Conservation (phyloP, 2,888 invertebrate genomes). For the Melanostoma mellinum region DNA sequence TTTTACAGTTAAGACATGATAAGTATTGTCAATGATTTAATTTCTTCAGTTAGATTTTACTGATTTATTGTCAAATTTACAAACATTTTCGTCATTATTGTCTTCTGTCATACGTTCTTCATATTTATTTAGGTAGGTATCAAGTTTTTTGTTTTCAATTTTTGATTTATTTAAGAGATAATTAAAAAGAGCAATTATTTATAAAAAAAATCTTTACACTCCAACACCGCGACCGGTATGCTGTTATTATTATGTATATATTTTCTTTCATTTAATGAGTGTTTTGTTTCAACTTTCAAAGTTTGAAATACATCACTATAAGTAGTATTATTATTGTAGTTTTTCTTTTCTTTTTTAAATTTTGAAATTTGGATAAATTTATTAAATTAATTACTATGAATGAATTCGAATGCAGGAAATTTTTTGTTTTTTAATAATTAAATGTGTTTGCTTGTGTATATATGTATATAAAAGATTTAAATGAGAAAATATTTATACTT, state of each 20-base stretch:
- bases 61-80: conserved; percentile 69
- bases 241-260: conserved; percentile 14
- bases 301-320: conserved; percentile 37
- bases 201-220: conserved; percentile 59
- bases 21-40: conserved; percentile 69
- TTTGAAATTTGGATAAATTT: conserved; percentile 49
- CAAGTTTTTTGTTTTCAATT: conserved; percentile 30
- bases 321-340: neutral
- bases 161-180: conserved; percentile 29
- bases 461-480: conserved; percentile 69
- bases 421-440: conserved; percentile 21
- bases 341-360: conserved; percentile 16
- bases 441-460: conserved; percentile 35
- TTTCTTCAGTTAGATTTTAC: conserved; percentile 42
- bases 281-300: conserved; percentile 48
- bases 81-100: conserved; percentile 54
- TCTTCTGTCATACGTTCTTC: conserved; percentile 30
- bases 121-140: neutral
- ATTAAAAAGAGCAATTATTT: conserved; percentile 69
- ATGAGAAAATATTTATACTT: conserved; percentile 61
- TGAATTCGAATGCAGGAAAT: conserved; percentile 69
- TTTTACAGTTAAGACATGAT: conserved; percentile 69
- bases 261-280: conserved; percentile 7
- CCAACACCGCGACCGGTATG: conserved; percentile 20
- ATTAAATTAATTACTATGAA: conserved; percentile 49